Percentiles rank a stretch among this genome's conserved stretches.
Conservation (phyloP, 2,888 invertebrate genomes). For the Brachypterus glaber region DNA sequence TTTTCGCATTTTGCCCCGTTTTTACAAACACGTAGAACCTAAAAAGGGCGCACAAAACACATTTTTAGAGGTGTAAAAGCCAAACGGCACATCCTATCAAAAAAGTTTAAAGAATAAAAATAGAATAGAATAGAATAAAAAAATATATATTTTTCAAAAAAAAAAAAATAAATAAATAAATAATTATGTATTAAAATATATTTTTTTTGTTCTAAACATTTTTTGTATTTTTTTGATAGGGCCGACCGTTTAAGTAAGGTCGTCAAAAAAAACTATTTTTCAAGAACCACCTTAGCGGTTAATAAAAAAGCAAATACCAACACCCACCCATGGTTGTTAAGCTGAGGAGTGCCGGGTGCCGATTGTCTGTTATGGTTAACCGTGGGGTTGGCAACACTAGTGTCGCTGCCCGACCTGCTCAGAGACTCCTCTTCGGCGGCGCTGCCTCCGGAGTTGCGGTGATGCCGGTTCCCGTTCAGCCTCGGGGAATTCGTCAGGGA, state of each 20-base stretch:
- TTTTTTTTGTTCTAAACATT: too few relatives aligned
- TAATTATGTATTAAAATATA: background rate
- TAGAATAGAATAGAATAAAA: background rate
- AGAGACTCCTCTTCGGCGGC: constrained; percentile 71
- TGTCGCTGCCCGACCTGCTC: constrained; percentile 85
- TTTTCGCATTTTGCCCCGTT: too few relatives aligned
- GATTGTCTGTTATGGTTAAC: constrained; percentile 49
- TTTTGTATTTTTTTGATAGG: background rate
- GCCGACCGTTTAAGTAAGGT: too few relatives aligned
- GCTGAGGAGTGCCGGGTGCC: constrained; percentile 56
- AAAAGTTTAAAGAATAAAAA: too few relatives aligned
- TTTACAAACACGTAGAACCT: too few relatives aligned
- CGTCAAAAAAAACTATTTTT: constrained; percentile 1
- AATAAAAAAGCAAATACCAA: constrained; percentile 4
- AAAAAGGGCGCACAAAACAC: too few relatives aligned
- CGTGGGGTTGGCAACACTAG: constrained; percentile 65
- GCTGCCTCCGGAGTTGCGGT: constrained; percentile 65
- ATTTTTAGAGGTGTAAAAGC: too few relatives aligned
- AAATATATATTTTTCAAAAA: too few relatives aligned
- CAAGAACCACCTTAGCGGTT: background rate
- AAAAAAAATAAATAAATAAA: too few relatives aligned
- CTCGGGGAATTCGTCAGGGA: constrained; percentile 38
- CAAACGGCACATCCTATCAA: too few relatives aligned
- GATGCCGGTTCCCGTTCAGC: constrained; percentile 32
- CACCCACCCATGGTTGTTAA: constrained; percentile 51